Conservation (phyloP, 2,888 invertebrate genomes). For the Achlya flavicornis region DNA sequence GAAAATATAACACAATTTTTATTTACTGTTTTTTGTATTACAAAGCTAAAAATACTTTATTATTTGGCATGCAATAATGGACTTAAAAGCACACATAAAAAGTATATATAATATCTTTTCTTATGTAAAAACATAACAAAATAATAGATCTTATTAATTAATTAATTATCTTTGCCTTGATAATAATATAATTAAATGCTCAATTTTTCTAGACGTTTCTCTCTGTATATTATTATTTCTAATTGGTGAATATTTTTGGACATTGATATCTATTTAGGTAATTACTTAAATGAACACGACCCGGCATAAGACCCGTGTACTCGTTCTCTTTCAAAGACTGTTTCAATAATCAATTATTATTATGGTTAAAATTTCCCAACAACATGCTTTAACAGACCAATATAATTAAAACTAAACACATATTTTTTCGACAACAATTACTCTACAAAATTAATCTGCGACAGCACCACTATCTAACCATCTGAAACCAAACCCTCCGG, state of each 20-base stretch:
- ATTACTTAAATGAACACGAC: not conserved
- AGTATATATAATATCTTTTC: not conserved
- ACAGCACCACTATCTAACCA: not conserved
- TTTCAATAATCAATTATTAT: not conserved
- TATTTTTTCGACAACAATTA: not conserved
- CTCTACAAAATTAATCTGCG: not conserved
- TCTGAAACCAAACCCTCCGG: not conserved
- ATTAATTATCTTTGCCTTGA: too few species aligned
- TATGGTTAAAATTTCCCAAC: not conserved
- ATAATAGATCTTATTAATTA: too few species aligned
- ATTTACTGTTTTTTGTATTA: not conserved
- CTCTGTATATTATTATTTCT: too few species aligned
- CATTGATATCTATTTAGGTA: not conserved
- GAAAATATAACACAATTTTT: not conserved
- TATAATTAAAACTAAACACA: not conserved
- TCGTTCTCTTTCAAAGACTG: not conserved
- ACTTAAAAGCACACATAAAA: not conserved
- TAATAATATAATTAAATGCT: too few species aligned
- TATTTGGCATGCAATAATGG: not conserved
- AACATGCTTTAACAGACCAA: not conserved
- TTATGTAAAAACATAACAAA: not conserved
- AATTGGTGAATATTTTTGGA: not conserved
- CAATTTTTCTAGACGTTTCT: too few species aligned
- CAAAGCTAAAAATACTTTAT: not conserved
- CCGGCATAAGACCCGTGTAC: not conserved